phyloP scores from a whole-genome alignment of 1,140 invertebrate species.

The Drosophila oshimai region DNA sequence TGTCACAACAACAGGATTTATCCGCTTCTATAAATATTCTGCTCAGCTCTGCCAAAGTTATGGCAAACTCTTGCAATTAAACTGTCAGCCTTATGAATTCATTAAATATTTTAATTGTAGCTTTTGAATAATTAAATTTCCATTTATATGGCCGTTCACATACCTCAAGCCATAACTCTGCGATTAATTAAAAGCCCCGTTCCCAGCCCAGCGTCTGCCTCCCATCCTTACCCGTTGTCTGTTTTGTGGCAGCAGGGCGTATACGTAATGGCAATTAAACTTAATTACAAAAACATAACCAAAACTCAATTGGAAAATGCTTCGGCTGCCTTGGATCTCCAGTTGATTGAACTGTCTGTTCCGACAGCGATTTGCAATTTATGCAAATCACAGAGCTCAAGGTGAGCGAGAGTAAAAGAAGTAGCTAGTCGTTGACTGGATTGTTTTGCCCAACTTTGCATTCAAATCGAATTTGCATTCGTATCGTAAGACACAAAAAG shows the following conservation, averaged over 20 bases:
- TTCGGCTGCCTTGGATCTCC: constrained; percentile 19
- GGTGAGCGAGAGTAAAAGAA: constrained; percentile 20
- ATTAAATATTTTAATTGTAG: constrained; percentile 80
- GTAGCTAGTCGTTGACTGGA: constrained; percentile 26
- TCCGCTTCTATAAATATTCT: constrained; percentile 49
- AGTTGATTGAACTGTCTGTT: constrained; percentile 16
- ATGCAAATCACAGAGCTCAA: constrained; percentile 61
- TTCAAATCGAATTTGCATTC: constrained; percentile 4
- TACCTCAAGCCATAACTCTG: constrained; percentile 73
- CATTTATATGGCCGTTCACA: constrained; percentile 65
- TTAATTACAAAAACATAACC: constrained; percentile 79
- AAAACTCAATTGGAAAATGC: constrained; percentile 62
- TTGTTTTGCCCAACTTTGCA: constrained; percentile 21
- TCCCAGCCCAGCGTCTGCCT: not conserved
- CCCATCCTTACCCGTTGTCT: not conserved
- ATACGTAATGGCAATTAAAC: constrained; percentile 72
- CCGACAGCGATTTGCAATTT: constrained; percentile 37
- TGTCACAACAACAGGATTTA: constrained; percentile 17
- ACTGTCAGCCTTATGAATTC: constrained; percentile 80
- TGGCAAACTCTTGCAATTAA: constrained; percentile 74
- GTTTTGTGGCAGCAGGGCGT: constrained; percentile 27
- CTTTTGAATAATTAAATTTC: constrained; percentile 80
- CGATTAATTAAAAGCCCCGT: constrained; percentile 68
- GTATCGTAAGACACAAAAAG: not conserved
- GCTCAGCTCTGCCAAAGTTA: constrained; percentile 46